Evolutionary conservation across 2,888 invertebrate genomes (phyloP), one percentile per base, ranked within the genome.

Genomic region (Maniola hyperantus): DNA sequence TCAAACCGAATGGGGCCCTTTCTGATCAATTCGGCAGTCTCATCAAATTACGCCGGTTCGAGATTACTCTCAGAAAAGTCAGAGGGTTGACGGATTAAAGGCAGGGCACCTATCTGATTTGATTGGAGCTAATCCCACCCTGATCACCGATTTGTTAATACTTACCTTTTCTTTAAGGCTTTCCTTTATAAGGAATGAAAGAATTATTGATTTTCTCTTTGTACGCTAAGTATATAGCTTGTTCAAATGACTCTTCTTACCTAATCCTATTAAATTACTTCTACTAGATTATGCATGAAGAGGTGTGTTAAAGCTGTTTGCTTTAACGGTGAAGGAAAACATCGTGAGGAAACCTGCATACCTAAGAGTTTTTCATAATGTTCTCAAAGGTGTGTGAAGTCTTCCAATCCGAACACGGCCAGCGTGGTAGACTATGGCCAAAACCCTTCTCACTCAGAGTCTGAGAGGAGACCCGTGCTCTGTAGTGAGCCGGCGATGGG

Each of bases 31-130:
- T 36, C 18, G 42, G 42, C 42, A 11, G 57, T 13, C 33, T 34
- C 62, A 62, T 62, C 42, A 62, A 62, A 62, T 62, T 62, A 62
- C 18, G 39, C 42, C 53, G 42, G 15, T 13, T 26, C 11, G 42
- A 53, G 51, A 62, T 62, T 62, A 62, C 42, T 53, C 18, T 13
- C 42, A 51, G 53, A 33, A 39, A 62, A 61, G 50, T 61, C 50
- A 61, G 20, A 36, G 51, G 61, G 50, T 39, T 39, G 61, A n/a
- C 62, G 26, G 62, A 62, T 62, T 62, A 61, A 51, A 48, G 60
- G 60, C 13, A 7, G 54, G 34, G 53, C 13, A 55, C 13, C 7
- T 42, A 53, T 53, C 53, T 42, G 62, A 62, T 53, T 62, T 62
- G 42, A 53, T 53, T 62, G 51, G 42, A 36, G 18, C 13, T 62